A percentile compares a stretch with the other conserved stretches of the same genome.
phyloP scores from a whole-genome alignment of 2,113 vertebrate genomes.

The Eulacestoma nigropectus region DNA sequence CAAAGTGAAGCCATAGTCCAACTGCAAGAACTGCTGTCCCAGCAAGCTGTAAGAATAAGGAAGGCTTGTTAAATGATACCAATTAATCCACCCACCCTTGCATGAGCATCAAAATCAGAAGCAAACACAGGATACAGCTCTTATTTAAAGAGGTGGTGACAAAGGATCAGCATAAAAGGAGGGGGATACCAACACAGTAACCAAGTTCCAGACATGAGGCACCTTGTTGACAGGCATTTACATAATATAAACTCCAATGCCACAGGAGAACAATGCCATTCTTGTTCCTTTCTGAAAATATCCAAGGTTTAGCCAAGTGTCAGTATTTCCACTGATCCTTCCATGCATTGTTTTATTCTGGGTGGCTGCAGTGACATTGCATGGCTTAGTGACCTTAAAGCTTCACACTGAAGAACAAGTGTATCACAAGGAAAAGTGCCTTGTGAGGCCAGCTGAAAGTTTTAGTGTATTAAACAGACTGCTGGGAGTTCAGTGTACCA shows the following conservation, averaged over 20 bases:
- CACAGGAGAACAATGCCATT: background rate
- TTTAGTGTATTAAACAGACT: background rate
- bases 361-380: background rate
- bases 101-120: background rate
- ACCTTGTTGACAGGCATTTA: background rate
- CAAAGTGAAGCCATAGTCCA: conserved; percentile 94
- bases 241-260: background rate
- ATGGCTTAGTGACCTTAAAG: background rate
- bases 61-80: background rate
- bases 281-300: background rate
- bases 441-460: background rate
- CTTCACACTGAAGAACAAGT: background rate
- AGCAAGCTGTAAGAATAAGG: conserved; percentile 76
- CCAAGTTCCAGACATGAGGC: background rate
- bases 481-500: background rate
- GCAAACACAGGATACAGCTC: background rate
- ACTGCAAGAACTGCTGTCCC: conserved; percentile 87
- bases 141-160: background rate
- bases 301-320: background rate
- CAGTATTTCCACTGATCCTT: background rate
- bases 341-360: background rate
- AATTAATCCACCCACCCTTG: background rate
- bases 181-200: background rate
- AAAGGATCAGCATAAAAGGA: background rate
- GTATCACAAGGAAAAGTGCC: background rate